A percentile compares a stretch with the other conserved stretches of the same genome.
Conservation (phyloP, 2,888 invertebrate species). For the Creontiades dilutus region DNA sequence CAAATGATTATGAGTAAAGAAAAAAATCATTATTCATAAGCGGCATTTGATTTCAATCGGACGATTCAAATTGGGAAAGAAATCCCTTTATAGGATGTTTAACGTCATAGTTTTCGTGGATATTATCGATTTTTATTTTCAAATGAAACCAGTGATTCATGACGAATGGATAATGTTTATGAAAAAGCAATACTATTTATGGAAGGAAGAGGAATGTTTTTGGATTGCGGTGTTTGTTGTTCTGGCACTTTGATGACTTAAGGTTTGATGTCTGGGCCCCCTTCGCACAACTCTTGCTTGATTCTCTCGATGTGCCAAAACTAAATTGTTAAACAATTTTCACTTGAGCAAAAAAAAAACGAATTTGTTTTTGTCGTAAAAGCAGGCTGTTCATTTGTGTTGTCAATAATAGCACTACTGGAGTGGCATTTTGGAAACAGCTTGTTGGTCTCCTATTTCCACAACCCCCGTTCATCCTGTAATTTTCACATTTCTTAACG, state of each 20-base stretch:
- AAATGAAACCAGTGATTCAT: too few relatives aligned
- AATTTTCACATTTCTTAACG: conserved; percentile 57
- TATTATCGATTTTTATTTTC: too few relatives aligned
- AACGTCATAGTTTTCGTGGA: too few relatives aligned
- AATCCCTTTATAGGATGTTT: too few relatives aligned
- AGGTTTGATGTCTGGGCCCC: conserved; percentile 57
- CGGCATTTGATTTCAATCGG: too few relatives aligned
- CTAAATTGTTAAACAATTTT: conserved; percentile 3
- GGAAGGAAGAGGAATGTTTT: conserved; percentile 57
- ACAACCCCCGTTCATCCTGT: conserved; percentile 53
- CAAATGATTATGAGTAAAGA: too few relatives aligned
- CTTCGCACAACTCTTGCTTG: conserved; percentile 68
- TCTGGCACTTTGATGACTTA: not conserved
- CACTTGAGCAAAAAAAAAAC: not conserved
- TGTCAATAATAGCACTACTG: conserved; percentile 66
- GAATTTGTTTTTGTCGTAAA: conserved; percentile 5
- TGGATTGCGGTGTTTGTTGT: conserved; percentile 63
- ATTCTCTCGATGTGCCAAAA: conserved; percentile 67
- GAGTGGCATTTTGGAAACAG: conserved; percentile 68
- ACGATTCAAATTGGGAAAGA: too few relatives aligned
- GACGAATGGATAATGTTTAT: too few relatives aligned
- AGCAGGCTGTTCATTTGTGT: conserved; percentile 58
- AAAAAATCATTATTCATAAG: too few relatives aligned
- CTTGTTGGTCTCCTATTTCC: conserved; percentile 70
- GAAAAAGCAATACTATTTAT: not conserved